Percentiles rank a stretch among this genome's conserved stretches.
These are phyloP conservation scores for Meta bourneti DNA, from an alignment of 2,888 invertebrate genomes.

Conservation along the genomic window DNA sequence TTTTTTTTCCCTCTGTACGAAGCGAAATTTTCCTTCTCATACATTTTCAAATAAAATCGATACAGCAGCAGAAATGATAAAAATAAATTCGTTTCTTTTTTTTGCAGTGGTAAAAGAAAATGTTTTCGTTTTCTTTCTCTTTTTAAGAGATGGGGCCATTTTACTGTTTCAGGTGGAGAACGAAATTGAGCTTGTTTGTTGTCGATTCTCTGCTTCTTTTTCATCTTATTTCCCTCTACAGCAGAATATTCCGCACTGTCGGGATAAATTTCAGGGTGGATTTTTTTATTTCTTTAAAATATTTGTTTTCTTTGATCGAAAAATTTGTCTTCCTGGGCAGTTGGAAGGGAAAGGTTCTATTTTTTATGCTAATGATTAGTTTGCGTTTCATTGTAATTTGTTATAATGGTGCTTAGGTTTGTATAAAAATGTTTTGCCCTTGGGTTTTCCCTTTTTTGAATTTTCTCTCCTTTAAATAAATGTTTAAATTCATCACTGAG, in stretches of 20 bases:
- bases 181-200: constrained; percentile 43
- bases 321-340: constrained; percentile 6
- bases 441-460: neutral
- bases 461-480: neutral
- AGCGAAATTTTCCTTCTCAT: constrained; percentile 27
- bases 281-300: constrained; percentile 9
- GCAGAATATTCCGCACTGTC: neutral
- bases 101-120: constrained; percentile 3
- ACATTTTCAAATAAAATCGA: constrained; percentile 40
- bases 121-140: neutral
- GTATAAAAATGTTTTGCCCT: neutral
- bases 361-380: constrained; percentile 53
- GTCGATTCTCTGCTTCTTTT: constrained; percentile 8
- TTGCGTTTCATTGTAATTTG: constrained; percentile 45
- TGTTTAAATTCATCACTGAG: neutral
- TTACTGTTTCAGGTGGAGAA: constrained; percentile 26
- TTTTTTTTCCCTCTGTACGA: no score
- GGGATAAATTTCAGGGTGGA: constrained; percentile 1
- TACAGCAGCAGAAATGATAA: neutral
- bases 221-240: constrained; percentile 3
- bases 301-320: constrained; percentile 25
- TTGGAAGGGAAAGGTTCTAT: constrained; percentile 1
- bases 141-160: constrained; percentile 11
- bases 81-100: constrained; percentile 27
- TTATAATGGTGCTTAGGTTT: neutral